Conservation (phyloP, 1,140 invertebrate species). For the Ips typographus region DNA sequence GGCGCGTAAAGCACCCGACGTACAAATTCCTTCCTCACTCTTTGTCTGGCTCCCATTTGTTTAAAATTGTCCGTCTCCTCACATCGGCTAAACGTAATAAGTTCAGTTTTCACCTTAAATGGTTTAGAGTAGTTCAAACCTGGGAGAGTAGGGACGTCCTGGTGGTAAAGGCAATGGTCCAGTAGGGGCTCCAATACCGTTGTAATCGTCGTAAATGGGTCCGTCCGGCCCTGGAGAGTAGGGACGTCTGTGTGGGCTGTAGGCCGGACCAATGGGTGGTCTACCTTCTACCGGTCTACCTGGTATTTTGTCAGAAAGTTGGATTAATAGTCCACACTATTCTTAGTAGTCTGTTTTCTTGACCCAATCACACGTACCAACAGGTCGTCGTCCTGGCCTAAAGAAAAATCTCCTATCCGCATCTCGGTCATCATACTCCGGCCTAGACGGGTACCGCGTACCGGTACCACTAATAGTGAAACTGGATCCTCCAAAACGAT, state of each 20-base stretch:
- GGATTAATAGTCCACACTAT: too few relatives aligned
- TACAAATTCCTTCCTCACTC: constrained; percentile 77
- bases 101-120: background rate
- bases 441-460: constrained; percentile 34
- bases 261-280: constrained; percentile 43
- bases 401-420: constrained; percentile 47
- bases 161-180: constrained; percentile 23
- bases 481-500: constrained; percentile 23
- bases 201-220: constrained; percentile 47
- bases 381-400: constrained; percentile 44
- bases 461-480: constrained; percentile 33
- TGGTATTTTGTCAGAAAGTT: too few relatives aligned
- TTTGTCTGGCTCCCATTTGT: constrained; percentile 72
- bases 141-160: constrained; percentile 9
- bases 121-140: background rate
- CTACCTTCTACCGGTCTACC: constrained; percentile 37
- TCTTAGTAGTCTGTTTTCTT: background rate
- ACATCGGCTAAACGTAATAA: constrained; percentile 54
- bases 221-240: constrained; percentile 50
- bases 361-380: constrained; percentile 13
- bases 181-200: constrained; percentile 10
- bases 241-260: constrained; percentile 42
- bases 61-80: constrained; percentile 74
- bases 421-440: constrained; percentile 45
- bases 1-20: constrained; percentile 71